Conservation (phyloP, 1,140 invertebrate species). For the Amyelois transitella region DNA sequence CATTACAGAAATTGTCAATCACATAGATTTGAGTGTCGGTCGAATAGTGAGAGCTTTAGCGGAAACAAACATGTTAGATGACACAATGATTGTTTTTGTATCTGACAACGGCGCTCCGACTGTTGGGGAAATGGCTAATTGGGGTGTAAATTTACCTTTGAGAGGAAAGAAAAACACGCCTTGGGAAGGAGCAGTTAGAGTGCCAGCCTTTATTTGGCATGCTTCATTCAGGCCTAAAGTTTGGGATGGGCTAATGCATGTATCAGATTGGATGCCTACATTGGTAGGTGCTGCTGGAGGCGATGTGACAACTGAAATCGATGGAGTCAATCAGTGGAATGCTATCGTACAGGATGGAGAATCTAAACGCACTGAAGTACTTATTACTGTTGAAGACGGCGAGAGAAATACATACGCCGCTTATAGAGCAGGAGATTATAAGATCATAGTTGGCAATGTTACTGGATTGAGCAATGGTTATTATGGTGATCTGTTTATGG, state of each 20-base stretch:
- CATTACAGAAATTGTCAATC: constrained; percentile 48
- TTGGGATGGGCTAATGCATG: constrained; percentile 86
- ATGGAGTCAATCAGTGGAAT: constrained; percentile 85
- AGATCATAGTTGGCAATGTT: constrained; percentile 59
- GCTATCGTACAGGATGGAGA: constrained; percentile 73
- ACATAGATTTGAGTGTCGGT: constrained; percentile 83
- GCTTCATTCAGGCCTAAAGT: constrained; percentile 77
- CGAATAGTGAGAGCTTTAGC: constrained; percentile 81
- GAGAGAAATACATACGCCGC: constrained; percentile 39
- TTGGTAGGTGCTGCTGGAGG: constrained; percentile 69
- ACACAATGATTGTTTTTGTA: constrained; percentile 85
- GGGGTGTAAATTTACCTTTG: constrained; percentile 91
- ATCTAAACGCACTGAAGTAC: constrained; percentile 78
- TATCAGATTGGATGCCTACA: constrained; percentile 94
- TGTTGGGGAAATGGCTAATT: constrained; percentile 80
- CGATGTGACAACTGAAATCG: constrained; percentile 47
- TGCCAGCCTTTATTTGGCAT: constrained; percentile 88
- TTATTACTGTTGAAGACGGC: constrained; percentile 62
- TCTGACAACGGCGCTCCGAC: constrained; percentile 90
- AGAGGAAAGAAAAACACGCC: constrained; percentile 86
- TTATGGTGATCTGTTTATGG: constrained; percentile 48
- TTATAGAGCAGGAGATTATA: constrained; percentile 58
- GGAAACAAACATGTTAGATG: constrained; percentile 79
- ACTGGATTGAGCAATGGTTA: constrained; percentile 50
- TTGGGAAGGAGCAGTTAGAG: constrained; percentile 91